phyloP scores from a whole-genome alignment of 2,113 vertebrate species.

The Candoia aspera region DNA sequence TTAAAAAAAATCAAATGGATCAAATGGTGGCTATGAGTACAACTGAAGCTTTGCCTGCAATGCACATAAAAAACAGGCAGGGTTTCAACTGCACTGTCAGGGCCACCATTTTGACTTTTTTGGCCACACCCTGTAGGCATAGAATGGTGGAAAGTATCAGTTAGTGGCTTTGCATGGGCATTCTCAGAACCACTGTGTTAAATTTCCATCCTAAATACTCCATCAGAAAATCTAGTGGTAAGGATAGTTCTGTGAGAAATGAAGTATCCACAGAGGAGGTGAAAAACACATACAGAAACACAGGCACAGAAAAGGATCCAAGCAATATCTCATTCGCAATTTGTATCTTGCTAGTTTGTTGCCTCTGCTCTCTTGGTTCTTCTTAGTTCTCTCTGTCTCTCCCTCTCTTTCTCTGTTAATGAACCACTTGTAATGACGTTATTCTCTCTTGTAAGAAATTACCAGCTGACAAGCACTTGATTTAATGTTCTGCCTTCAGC shows the following conservation, averaged over 20 bases:
- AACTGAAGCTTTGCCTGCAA: background rate
- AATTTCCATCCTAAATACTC: background rate
- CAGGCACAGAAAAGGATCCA: background rate
- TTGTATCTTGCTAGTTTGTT: constrained; percentile 6
- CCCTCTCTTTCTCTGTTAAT: background rate
- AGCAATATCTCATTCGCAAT: constrained; percentile 14
- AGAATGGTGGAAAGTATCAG: background rate
- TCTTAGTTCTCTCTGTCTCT: background rate
- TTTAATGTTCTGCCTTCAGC: background rate
- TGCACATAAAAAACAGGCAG: background rate
- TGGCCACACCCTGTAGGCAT: background rate
- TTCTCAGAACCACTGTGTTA: background rate
- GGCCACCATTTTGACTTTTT: background rate
- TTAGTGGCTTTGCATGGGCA: background rate
- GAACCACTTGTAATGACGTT: constrained; percentile 9
- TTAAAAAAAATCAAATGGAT: too few relatives aligned
- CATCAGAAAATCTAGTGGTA: too few relatives aligned
- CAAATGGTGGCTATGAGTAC: background rate
- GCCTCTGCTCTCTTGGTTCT: constrained; percentile 23
- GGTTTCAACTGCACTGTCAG: background rate
- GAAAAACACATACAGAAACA: background rate
- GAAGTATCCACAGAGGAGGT: background rate
- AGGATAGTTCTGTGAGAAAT: background rate
- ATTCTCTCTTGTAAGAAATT: constrained; percentile 25
- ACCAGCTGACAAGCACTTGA: background rate